Evolutionary conservation across 2,797 vertebrate species (phyloP).

Genomic region (Pseudopleuronectes americanus): DNA sequence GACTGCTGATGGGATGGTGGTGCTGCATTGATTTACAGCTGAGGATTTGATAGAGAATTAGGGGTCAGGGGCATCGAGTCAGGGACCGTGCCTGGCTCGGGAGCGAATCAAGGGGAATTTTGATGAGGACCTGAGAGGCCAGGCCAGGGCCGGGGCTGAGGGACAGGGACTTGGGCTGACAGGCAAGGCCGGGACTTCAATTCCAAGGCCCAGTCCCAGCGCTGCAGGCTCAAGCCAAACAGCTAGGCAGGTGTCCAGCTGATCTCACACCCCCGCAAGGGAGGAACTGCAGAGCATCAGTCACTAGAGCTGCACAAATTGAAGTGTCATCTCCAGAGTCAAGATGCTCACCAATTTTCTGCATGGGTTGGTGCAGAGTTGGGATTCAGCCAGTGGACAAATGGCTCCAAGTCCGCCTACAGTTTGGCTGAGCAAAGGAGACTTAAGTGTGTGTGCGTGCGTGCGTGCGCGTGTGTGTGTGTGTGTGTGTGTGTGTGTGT

Average conservation of each 20-base stretch:
- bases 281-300: constrained; percentile 73
- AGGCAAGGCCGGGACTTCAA: constrained; percentile 61
- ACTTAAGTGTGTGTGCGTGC: constrained; percentile 35
- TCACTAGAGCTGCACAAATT: constrained; percentile 83
- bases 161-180: constrained; percentile 63
- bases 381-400: constrained; percentile 78
- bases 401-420: constrained; percentile 75
- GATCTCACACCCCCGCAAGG: constrained; percentile 79
- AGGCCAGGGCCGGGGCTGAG: constrained; percentile 52
- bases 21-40: constrained; percentile 40
- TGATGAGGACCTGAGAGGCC: constrained; percentile 68
- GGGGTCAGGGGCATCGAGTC: constrained; percentile 40
- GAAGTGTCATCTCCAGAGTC: constrained; percentile 84
- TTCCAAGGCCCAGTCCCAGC: constrained; percentile 68
- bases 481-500: constrained; percentile 11
- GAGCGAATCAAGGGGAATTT: constrained; percentile 42
- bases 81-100: constrained; percentile 54
- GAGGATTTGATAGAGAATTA: constrained; percentile 55
- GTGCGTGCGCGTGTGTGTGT: constrained; percentile 37
- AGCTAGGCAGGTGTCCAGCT: constrained; percentile 81
- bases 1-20: constrained; percentile 35
- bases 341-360: constrained; percentile 86
- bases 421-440: constrained; percentile 67
- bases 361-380: constrained; percentile 81
- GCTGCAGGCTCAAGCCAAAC: constrained; percentile 67